Base-by-base conservation (phyloP, 2,797 vertebrate genomes). In the Acanthurus lineatus region DNA sequence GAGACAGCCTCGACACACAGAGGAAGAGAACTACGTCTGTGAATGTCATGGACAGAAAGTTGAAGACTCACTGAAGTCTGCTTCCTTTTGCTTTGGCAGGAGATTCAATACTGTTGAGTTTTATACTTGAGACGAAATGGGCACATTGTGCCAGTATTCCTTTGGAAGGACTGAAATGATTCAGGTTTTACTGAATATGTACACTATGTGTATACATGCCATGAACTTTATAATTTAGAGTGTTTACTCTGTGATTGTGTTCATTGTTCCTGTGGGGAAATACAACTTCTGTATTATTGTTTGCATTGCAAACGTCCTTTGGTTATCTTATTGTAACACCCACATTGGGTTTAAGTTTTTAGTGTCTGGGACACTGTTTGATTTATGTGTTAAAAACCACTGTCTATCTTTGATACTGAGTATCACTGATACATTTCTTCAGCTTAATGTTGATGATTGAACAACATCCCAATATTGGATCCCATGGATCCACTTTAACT, bases 41-140 rank as follows among this genome's bases (percentile, higher is more conserved):
- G 93, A 90, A 86, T 6, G 91, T 89, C 89, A 90, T 79, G 78
- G 90, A 91, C 87, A 86, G 74, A 67, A 77, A 79, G 91, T 93
- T 79, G 45, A 78, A 75, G 86, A 88, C 86, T 89, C 54, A 66
- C 56, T 83, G 74, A 82, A 88, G 89, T 91, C 87, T 78, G 64
- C 45, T 79, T 90, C 52, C 69, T 84, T 85, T 51, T 83, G 70
- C 72, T 81, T 72, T 12, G 60, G 70, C 77, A 85, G 69, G 48
- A 88, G 74, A 81, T 63, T 79, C 12, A 17, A 25, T 66, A 42
- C 58, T 67, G 60, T 64, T 69, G 20, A 83, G 57, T 62, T 25
- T 85, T 79, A 53, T 42, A 66, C 19, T 49, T 56, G 56, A 69
- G 40, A 61, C 2, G 32, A 73, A 75, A 73, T 65, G 40, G 76